Conservation (phyloP, 2,888 invertebrate genomes). For the Cosmia pyralina region DNA sequence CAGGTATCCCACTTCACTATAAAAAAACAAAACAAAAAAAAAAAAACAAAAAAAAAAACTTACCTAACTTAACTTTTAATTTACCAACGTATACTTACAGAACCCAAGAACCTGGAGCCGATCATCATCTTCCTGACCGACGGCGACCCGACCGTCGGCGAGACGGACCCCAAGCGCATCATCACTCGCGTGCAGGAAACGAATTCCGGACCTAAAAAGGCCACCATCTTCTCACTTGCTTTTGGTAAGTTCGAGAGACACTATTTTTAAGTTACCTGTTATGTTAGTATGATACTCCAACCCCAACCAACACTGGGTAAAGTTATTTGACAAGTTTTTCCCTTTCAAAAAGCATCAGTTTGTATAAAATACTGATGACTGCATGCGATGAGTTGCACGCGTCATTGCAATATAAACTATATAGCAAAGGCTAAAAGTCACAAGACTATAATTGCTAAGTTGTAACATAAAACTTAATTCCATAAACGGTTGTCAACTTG, state of each 20-base stretch:
- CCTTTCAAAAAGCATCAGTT: background rate
- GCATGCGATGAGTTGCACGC: background rate
- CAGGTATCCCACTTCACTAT: too few species aligned
- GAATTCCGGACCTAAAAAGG: conserved; percentile 85
- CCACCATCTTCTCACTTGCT: conserved; percentile 92
- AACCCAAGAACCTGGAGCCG: conserved; percentile 85
- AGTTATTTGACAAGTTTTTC: background rate
- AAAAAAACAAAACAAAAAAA: too few species aligned
- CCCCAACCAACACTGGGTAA: too few species aligned
- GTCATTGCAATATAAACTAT: too few species aligned
- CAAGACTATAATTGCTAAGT: too few species aligned
- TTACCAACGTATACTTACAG: conserved; percentile 57
- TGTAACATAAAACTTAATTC: background rate
- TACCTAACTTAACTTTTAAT: background rate
- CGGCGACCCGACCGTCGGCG: conserved; percentile 92
- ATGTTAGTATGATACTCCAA: background rate
- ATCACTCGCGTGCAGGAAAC: conserved; percentile 87
- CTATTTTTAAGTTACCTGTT: background rate
- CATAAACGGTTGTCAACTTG: background rate
- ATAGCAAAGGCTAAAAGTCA: background rate
- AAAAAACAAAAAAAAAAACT: too few species aligned
- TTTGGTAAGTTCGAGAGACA: conserved; percentile 86
- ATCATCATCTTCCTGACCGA: conserved; percentile 92
- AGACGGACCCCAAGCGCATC: conserved; percentile 88
- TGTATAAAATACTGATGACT: background rate